phyloP scores from a whole-genome alignment of 2,888 invertebrate genomes.

The Anarsia innoxiella region DNA sequence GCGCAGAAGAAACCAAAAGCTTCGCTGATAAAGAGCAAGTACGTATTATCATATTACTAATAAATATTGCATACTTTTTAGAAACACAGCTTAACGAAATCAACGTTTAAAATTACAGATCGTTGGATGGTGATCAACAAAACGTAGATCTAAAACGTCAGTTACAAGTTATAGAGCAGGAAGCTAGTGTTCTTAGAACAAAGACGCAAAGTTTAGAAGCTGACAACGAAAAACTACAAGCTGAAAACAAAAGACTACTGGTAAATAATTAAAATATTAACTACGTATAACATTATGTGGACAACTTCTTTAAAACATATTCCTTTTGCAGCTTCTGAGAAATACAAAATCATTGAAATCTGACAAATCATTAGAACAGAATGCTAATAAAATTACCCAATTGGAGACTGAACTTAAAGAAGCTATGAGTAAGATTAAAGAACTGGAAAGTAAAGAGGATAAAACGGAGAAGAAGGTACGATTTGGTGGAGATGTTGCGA shows the following conservation, averaged over 20 bases:
- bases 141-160: constrained; percentile 82
- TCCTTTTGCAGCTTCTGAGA: constrained; percentile 60
- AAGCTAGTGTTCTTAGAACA: constrained; percentile 79
- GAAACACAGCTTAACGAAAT: too few species aligned
- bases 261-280: constrained; percentile 27
- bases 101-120: constrained; percentile 59
- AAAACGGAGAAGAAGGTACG: constrained; percentile 70
- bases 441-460: constrained; percentile 59
- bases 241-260: constrained; percentile 83
- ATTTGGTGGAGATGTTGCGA: constrained; percentile 51
- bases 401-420: constrained; percentile 79
- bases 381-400: constrained; percentile 75
- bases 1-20: constrained; percentile 78
- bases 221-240: constrained; percentile 83
- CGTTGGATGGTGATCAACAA: constrained; percentile 78
- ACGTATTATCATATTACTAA: constrained; percentile 31
- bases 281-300: background rate
- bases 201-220: constrained; percentile 81
- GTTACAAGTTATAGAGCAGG: constrained; percentile 85
- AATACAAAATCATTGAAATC: constrained; percentile 68
- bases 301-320: background rate
- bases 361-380: constrained; percentile 74
- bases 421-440: constrained; percentile 74
- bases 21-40: constrained; percentile 79
- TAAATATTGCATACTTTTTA: background rate